These are phyloP conservation scores for Synodontis membranacea DNA, from an alignment of 2,113 vertebrate genomes.

Conservation along the genomic window DNA sequence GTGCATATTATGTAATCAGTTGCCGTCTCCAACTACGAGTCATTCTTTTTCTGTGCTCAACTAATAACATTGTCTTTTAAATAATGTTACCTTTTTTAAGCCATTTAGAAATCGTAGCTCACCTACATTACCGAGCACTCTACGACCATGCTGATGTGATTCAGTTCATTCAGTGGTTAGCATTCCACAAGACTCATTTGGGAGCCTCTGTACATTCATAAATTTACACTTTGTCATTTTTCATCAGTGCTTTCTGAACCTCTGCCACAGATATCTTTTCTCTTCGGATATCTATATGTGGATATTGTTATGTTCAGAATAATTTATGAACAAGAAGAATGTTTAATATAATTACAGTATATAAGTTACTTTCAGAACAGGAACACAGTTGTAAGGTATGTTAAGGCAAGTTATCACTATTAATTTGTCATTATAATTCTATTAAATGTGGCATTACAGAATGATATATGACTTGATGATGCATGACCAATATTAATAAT, in stretches of 20 bases:
- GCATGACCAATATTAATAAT: not conserved
- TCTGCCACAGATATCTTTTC: not conserved
- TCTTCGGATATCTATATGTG: not conserved
- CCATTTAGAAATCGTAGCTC: slow-evolving; percentile 1
- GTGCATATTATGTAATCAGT: not conserved
- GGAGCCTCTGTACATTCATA: not conserved
- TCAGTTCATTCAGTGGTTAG: slow-evolving; percentile 9
- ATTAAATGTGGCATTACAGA: not conserved
- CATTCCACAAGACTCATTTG: not conserved
- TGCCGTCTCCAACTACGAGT: not conserved
- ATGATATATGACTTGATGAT: not conserved
- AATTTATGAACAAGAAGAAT: not conserved
- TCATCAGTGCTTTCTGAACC: not conserved
- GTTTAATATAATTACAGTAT: not conserved
- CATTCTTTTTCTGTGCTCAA: not conserved
- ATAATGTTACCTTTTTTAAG: not conserved
- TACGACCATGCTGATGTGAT: not conserved
- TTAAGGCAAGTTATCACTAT: not conserved
- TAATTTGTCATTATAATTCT: not conserved
- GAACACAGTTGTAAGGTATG: not conserved
- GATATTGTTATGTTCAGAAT: not conserved
- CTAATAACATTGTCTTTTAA: not conserved
- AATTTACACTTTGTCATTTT: not conserved
- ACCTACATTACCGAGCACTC: not conserved
- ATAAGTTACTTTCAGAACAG: not conserved